Evolutionary conservation across 2,888 invertebrate genomes (phyloP), one percentile per base, ranked within the genome.

Genomic region (Drosophila ezoana): DNA sequence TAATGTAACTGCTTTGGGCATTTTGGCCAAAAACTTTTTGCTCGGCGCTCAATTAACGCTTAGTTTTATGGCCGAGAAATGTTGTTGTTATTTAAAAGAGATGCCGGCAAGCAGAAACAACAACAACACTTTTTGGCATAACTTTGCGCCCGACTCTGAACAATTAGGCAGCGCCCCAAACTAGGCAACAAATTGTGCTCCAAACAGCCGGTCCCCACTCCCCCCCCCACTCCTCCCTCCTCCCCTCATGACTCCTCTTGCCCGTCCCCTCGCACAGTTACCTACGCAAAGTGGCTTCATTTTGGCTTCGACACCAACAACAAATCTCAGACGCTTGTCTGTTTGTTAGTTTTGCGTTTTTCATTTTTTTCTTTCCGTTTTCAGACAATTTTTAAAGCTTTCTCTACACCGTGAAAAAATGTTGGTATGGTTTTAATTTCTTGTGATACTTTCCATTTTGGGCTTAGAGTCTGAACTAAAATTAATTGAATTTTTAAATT

Each of bases 11-110:
- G 77, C 75, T 63, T 40, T 1, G 32, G 73, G 74, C 74, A 61
- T 70, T 77, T 73, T 63, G 58, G 56, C 43, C 33, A 32, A 60
- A 72, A 75, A 68, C 8, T 72, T 75, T 77, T 58, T 32, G 59
- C 62, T 69, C 68, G 78, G 78, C 78, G 87, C 87, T 87, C 82
- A 82, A 82, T 82, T 82, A 82, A 87, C 85, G 85, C 87, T 78
- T 87, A 75, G 82, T 72, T 82, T 87, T 78, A 82, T 81, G 84
- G 68, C 56, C 57, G 58, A 71, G 62, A 67, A 79, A 61, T 71
- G 75, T 64, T 80, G 28, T 28, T 28, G 28, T 28, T 28, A 4
- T 63, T 64, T 77, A 67, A 67, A 77, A 77, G 76, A 79, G 76
- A 54, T 60, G 79, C 56, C 60, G 71, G 37, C 73, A 77, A 68